A percentile compares a stretch with the other conserved stretches of the same genome.
Evolutionary conservation across 2,888 invertebrate species (phyloP).

Genomic region (Tromatobia lineatoria): DNA sequence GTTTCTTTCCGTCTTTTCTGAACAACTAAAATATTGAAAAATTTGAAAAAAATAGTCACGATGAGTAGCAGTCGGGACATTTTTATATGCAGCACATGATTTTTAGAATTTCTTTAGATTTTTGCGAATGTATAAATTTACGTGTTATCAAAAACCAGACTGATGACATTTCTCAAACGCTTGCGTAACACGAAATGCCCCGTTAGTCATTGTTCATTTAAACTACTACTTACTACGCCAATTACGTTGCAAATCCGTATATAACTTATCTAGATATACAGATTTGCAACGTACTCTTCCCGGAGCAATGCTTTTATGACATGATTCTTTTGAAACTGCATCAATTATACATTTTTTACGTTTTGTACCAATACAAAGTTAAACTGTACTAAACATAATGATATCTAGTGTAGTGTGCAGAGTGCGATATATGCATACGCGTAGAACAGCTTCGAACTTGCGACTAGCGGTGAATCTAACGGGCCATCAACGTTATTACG

Average conservation of each 20-base stretch:
- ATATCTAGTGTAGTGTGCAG: slow-evolving; percentile 4
- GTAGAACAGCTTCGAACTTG: slow-evolving; percentile 43
- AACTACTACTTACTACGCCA: background rate
- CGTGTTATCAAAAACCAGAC: background rate
- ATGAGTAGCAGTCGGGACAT: too few relatives aligned
- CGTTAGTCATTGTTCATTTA: background rate
- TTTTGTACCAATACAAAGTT: background rate
- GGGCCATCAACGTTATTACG: slow-evolving; percentile 54
- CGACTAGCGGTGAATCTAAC: slow-evolving; percentile 65
- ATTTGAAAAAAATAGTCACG: too few relatives aligned
- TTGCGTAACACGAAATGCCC: background rate
- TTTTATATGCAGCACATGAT: too few relatives aligned
- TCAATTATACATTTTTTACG: background rate
- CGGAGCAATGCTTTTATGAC: background rate
- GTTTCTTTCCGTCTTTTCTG: too few relatives aligned
- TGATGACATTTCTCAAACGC: background rate
- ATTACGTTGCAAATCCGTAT: background rate
- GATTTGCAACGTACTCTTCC: too few relatives aligned
- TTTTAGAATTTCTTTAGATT: too few relatives aligned
- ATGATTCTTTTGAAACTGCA: background rate
- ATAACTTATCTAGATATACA: background rate
- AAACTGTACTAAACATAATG: background rate
- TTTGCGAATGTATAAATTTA: too few relatives aligned
- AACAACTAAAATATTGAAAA: too few relatives aligned
- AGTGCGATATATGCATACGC: slow-evolving; percentile 44